Base-by-base conservation (phyloP, 2,797 vertebrate species). In the Myotis findleyi region DNA sequence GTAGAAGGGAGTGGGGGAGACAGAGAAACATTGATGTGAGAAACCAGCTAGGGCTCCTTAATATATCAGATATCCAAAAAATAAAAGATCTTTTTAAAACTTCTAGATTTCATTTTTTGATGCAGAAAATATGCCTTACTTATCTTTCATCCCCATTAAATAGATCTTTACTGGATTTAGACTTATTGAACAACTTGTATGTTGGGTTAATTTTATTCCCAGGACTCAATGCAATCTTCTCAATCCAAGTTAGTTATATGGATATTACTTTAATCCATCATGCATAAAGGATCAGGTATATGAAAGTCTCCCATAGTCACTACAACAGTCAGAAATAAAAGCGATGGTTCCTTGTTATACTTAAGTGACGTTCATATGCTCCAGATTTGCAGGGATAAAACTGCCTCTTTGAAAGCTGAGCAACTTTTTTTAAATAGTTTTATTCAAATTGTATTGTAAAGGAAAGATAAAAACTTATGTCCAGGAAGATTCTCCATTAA, bases 241-340 rank as follows among this genome's bases (percentile, higher is more conserved):
- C 30, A 87, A 91, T 14, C 14, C 73, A 44, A 81, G 88, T 89
- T 72, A 30, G 21, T 88, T 94, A 93, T 27, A 66, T 53, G 27
- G 18, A 44, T 93, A 5, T 41, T 76, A 90, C 55, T 85, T 77
- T 30, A 88, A 89, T 73, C 8, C 7, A 81, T 91, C 80, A 93
- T 55, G 89, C 16, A 59, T 66, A 44, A 95, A 91, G n/a, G 33
- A 44, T 25, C 25, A 55, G 10, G 47, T 13, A n/a, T 72, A 13
- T 84, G n/a, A 68, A 95, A 84, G 66, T 59, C 36, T 93, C 82
- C 11, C 14, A 81, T 47, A 49, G 18, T 84, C 72, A 69, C 6
- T 27, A n/a, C 20, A 73, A 47, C 3, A 89, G 23, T 10, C 1
- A 4, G 49, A 93, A 72, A 90, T 59, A 47, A 81, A 95, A 76